These are phyloP conservation scores for Typhlichthys eigenmanni DNA, from an alignment of 2,797 vertebrate genomes.

Conservation along the genomic window DNA sequence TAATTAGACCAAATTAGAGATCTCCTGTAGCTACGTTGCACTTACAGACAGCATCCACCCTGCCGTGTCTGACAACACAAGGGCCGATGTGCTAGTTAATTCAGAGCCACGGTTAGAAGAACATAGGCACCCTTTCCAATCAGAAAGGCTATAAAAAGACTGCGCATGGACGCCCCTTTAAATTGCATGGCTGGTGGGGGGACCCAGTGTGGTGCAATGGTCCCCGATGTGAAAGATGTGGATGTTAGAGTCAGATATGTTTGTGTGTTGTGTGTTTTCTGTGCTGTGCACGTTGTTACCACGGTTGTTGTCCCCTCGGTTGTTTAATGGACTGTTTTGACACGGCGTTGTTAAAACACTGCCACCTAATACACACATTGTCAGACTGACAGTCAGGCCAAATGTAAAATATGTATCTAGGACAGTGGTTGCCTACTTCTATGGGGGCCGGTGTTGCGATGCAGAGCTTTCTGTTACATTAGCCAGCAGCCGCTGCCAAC, in stretches of 20 bases:
- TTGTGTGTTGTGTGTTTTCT: neutral
- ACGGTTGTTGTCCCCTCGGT: neutral
- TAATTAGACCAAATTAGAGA: constrained; percentile 78
- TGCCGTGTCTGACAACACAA: constrained; percentile 38
- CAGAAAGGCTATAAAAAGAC: constrained; percentile 25
- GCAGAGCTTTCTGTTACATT: constrained; percentile 49
- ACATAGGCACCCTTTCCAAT: constrained; percentile 30
- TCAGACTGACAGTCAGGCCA: constrained; percentile 8
- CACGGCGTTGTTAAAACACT: neutral
- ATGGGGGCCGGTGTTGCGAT: constrained; percentile 5
- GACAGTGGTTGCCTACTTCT: neutral
- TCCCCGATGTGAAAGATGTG: constrained; percentile 2
- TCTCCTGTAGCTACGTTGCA: constrained; percentile 31
- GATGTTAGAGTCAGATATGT: constrained; percentile 1
- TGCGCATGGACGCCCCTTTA: constrained; percentile 4
- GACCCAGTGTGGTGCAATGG: neutral
- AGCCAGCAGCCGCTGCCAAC: constrained; percentile 33
- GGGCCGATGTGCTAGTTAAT: constrained; percentile 23
- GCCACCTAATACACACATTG: constrained; percentile 2
- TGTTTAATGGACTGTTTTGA: constrained; percentile 1
- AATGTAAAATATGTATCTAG: too few species aligned
- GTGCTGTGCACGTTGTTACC: constrained; percentile 3
- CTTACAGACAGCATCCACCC: constrained; percentile 52
- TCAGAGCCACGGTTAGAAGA: constrained; percentile 26
- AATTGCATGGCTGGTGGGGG: neutral